Percentiles rank a stretch among this genome's conserved stretches.
Conservation (phyloP, 1,140 invertebrate genomes). For the Coboldia fuscipes region DNA sequence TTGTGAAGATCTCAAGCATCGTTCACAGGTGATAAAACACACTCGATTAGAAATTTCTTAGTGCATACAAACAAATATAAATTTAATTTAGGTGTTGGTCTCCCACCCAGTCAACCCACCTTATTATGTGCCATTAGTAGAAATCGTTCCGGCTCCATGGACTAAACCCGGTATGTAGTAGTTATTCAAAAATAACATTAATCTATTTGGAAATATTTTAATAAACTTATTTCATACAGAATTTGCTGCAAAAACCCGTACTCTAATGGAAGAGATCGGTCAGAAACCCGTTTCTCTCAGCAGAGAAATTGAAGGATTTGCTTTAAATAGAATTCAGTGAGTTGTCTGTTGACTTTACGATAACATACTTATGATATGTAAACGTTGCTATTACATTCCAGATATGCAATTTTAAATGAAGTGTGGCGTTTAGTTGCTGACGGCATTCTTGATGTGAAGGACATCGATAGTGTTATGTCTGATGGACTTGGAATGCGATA, state of each 20-base stretch:
- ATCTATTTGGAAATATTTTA: too few species aligned
- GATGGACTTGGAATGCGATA: conserved; percentile 88
- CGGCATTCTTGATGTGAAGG: conserved; percentile 62
- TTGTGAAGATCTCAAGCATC: conserved; percentile 55
- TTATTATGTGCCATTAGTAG: conserved; percentile 84
- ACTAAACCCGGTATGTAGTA: conserved; percentile 45
- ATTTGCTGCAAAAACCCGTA: conserved; percentile 31
- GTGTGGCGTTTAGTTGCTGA: conserved; percentile 72
- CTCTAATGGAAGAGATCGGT: conserved; percentile 71
- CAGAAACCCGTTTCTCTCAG: conserved; percentile 71
- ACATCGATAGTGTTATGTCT: conserved; percentile 83
- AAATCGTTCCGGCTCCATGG: conserved; percentile 86
- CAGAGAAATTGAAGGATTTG: conserved; percentile 81
- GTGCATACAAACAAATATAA: too few species aligned
- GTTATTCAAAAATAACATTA: conserved; percentile 10
- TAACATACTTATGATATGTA: not conserved
- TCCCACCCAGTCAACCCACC: conserved; percentile 94
- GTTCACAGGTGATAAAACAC: conserved; percentile 31
- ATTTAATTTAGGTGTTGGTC: conserved; percentile 15
- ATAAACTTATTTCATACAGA: too few species aligned
- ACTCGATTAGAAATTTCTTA: too few species aligned
- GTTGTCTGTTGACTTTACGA: conserved; percentile 8
- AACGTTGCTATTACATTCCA: conserved; percentile 16
- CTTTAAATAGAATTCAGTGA: conserved; percentile 81
- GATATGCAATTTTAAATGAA: conserved; percentile 86